Conservation (phyloP, 2,797 vertebrate species). For the Heliangelus exortis region DNA sequence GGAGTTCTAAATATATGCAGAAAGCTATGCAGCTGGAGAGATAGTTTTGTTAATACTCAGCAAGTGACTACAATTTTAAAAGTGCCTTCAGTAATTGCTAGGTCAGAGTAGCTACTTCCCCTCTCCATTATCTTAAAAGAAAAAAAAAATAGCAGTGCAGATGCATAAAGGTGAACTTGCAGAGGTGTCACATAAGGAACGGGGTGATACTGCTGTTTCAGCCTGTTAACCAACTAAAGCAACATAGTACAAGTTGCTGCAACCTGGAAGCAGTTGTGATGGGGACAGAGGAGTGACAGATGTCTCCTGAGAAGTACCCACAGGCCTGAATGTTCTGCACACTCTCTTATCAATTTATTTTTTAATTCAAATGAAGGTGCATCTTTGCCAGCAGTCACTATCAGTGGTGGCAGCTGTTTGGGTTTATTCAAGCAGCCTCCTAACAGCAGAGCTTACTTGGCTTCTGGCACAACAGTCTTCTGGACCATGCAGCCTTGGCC, state of each 20-base stretch:
- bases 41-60: neutral
- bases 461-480: neutral
- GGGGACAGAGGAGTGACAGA: neutral
- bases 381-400: neutral
- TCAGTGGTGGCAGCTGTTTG: neutral
- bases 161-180: neutral
- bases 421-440: neutral
- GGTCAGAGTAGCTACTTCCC: neutral
- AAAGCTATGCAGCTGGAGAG: neutral
- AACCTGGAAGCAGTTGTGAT: neutral
- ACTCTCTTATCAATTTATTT: neutral
- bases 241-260: neutral
- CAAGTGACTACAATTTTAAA: neutral
- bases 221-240: neutral
- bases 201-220: neutral
- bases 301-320: neutral
- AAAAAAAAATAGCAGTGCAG: neutral
- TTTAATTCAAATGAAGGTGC: neutral
- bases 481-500: neutral
- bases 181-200: neutral
- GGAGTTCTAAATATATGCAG: neutral
- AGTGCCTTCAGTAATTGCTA: neutral
- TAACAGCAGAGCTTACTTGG: accelerated
- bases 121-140: neutral
- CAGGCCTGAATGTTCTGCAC: neutral